A percentile compares a stretch with the other conserved stretches of the same genome.
phyloP scores from a whole-genome alignment of 1,140 invertebrate species.

The Drosophila serrata region DNA sequence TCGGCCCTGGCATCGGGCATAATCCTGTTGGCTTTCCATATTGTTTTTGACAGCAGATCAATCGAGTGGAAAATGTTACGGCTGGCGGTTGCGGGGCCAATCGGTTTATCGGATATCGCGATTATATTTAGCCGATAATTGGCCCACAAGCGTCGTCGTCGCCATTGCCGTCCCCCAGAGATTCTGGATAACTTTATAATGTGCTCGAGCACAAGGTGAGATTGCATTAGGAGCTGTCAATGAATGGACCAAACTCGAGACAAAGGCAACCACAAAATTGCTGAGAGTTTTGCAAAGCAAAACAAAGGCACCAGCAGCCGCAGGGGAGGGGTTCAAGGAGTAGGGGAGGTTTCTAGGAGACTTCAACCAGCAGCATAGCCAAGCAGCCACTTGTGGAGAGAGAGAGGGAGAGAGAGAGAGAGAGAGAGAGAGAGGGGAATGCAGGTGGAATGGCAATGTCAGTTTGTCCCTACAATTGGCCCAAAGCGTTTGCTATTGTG shows the following conservation, averaged over 20 bases:
- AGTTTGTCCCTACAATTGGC: constrained; percentile 53
- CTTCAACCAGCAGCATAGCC: constrained; percentile 42
- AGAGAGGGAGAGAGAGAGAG: constrained; percentile 1
- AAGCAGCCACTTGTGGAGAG: constrained; percentile 37
- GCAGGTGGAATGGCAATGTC: constrained; percentile 44
- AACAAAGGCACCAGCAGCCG: constrained; percentile 37
- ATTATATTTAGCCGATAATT: constrained; percentile 54
- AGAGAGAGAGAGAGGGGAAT: constrained; percentile 11
- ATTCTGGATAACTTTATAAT: constrained; percentile 57
- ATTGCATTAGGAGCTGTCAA: constrained; percentile 59
- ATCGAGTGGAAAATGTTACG: constrained; percentile 49
- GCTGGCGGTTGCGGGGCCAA: constrained; percentile 25
- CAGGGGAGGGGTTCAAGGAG: neutral
- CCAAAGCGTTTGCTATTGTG: constrained; percentile 60
- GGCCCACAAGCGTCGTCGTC: constrained; percentile 28
- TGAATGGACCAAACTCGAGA: constrained; percentile 40
- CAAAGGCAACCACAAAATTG: constrained; percentile 52
- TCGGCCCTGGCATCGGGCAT: constrained; percentile 19
- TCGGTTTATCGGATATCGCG: constrained; percentile 42
- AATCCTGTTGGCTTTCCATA: constrained; percentile 40
- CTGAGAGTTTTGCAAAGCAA: constrained; percentile 52
- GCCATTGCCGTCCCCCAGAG: neutral
- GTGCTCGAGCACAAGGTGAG: constrained; percentile 53
- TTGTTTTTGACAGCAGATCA: constrained; percentile 49
- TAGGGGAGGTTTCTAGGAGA: neutral